These are phyloP conservation scores for Dermochelys coriacea DNA, from an alignment of 2,797 vertebrate species.

Conservation along the genomic window DNA sequence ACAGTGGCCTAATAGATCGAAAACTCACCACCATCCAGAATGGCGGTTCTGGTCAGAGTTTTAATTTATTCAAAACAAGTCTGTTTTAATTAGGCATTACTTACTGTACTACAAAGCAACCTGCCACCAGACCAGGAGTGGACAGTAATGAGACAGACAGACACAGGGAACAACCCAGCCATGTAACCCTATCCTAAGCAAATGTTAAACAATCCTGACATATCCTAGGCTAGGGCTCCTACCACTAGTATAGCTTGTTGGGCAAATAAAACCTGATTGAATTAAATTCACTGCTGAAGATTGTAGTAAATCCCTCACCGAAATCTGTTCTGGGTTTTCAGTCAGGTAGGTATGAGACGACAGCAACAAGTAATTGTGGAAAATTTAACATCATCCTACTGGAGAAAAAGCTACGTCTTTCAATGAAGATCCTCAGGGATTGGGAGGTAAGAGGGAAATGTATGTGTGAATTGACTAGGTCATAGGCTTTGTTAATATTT, in stretches of 20 bases:
- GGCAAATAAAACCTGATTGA: background rate
- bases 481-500: constrained; percentile 34
- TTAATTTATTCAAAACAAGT: background rate
- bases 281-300: background rate
- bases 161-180: background rate
- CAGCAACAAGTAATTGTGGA: accelerated
- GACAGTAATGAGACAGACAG: no score
- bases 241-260: background rate
- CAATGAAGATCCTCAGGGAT: background rate
- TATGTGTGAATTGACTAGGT: background rate
- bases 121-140: background rate
- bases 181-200: background rate
- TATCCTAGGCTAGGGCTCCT: accelerated
- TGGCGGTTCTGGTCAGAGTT: background rate
- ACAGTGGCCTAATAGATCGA: background rate
- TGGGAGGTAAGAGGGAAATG: background rate
- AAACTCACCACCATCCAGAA: background rate
- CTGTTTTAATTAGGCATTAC: background rate
- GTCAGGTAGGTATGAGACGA: background rate
- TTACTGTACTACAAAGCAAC: background rate
- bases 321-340: background rate
- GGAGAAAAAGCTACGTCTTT: background rate
- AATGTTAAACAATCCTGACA: accelerated
- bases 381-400: background rate
- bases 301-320: background rate